Conservation (phyloP, 2,888 invertebrate species). For the Priocnemis perturbator region DNA sequence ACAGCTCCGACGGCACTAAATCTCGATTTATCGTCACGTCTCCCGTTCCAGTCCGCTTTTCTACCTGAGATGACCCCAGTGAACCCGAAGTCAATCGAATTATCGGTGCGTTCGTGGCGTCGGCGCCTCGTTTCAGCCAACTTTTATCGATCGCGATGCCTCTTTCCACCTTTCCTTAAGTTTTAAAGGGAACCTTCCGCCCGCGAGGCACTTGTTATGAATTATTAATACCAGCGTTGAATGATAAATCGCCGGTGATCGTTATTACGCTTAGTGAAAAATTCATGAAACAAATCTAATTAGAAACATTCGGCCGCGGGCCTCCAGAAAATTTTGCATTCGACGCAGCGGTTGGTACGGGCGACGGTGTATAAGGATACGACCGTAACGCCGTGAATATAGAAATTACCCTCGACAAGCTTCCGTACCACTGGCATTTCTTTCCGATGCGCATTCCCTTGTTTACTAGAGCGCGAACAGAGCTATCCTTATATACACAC, state of each 20-base stretch:
- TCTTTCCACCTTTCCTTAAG: conserved; percentile 14
- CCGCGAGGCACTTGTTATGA: conserved; percentile 4
- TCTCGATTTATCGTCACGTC: conserved; percentile 49
- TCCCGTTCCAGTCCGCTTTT: conserved; percentile 35
- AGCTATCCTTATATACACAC: too few species aligned
- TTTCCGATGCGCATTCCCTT: too few species aligned
- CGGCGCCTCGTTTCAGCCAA: conserved; percentile 47
- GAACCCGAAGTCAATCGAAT: conserved; percentile 54
- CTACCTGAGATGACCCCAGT: conserved; percentile 41
- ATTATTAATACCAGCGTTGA: conserved; percentile 1
- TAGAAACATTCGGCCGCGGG: not conserved
- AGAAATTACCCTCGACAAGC: too few species aligned
- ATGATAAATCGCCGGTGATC: not conserved
- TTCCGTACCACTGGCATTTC: too few species aligned
- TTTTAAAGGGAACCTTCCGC: conserved; percentile 6
- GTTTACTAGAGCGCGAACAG: too few species aligned
- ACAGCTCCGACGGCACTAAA: conserved; percentile 26
- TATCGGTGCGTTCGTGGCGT: conserved; percentile 54
- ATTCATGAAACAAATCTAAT: conserved; percentile 5
- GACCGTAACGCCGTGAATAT: too few species aligned
- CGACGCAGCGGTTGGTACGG: too few species aligned
- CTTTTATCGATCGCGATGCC: conserved; percentile 54
- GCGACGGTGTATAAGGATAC: too few species aligned
- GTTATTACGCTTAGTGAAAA: conserved; percentile 3
- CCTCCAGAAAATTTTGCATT: too few species aligned